These are phyloP conservation scores for Clinocottus analis DNA, from an alignment of 2,113 vertebrate genomes.

Conservation along the genomic window DNA sequence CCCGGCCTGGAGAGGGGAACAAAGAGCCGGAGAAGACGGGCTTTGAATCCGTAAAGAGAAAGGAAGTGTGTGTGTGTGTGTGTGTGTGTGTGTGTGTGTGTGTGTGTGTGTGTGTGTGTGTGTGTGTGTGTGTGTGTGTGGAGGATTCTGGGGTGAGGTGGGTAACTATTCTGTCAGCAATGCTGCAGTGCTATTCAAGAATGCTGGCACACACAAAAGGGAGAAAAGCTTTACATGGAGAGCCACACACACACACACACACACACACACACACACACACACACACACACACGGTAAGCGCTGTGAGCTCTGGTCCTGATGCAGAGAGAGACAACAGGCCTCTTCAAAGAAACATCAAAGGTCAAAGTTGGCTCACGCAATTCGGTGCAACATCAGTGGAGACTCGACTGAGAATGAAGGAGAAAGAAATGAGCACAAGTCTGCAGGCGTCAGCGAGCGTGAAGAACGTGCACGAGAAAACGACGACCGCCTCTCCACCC, in stretches of 20 bases:
- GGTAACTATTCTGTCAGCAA: slow-evolving; percentile 76
- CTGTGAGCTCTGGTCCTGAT: slow-evolving; percentile 42
- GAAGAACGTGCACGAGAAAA: slow-evolving; percentile 74
- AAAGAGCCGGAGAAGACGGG: slow-evolving; percentile 73
- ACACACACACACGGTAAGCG: too few species aligned
- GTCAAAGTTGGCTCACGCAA: slow-evolving; percentile 76
- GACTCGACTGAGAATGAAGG: slow-evolving; percentile 49
- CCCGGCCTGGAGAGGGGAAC: slow-evolving; percentile 78
- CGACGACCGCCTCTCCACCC: slow-evolving; percentile 63
- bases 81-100: slow-evolving; percentile 14
- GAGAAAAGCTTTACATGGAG: slow-evolving; percentile 34
- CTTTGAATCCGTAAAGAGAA: slow-evolving; percentile 72
- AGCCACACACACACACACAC: too few species aligned
- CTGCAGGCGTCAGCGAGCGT: slow-evolving; percentile 77
- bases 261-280: too few species aligned
- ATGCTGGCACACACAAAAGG: slow-evolving; percentile 54
- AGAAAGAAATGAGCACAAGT: slow-evolving; percentile 48
- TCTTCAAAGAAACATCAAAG: slow-evolving; percentile 70
- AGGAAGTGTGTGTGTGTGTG: slow-evolving; percentile 29
- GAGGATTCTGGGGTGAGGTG: slow-evolving; percentile 56
- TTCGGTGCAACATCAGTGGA: slow-evolving; percentile 64
- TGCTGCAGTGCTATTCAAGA: slow-evolving; percentile 68
- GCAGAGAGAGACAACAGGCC: slow-evolving; percentile 21
- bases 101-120: slow-evolving; percentile 3
- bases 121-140: not conserved